These are phyloP conservation scores for Andrena bucephala DNA, from an alignment of 2,888 invertebrate genomes.

Conservation along the genomic window DNA sequence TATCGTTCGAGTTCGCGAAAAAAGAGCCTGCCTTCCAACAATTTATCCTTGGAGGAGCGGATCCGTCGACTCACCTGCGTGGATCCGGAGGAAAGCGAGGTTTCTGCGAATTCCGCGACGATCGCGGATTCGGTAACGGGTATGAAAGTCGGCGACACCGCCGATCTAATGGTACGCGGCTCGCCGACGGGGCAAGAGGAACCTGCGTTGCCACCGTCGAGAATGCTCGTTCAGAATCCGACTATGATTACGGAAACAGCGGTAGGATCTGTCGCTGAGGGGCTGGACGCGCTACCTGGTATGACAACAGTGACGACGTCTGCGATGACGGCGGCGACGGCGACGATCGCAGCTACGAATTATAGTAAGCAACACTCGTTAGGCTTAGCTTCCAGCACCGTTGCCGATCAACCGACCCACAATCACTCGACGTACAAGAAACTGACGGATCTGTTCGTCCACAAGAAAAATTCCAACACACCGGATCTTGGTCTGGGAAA, in stretches of 20 bases:
- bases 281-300: not conserved
- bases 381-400: not conserved
- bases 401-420: slow-evolving; percentile 56
- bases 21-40: slow-evolving; percentile 86
- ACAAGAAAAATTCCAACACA: slow-evolving; percentile 83
- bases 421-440: slow-evolving; percentile 88
- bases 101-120: slow-evolving; percentile 37
- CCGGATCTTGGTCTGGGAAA: slow-evolving; percentile 75
- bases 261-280: not conserved
- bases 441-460: slow-evolving; percentile 87
- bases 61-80: slow-evolving; percentile 93
- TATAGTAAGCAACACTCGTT: slow-evolving; percentile 41
- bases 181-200: slow-evolving; percentile 90
- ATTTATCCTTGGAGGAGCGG: slow-evolving; percentile 93
- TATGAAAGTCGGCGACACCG: slow-evolving; percentile 31
- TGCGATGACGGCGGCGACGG: slow-evolving; percentile 17
- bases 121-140: slow-evolving; percentile 30
- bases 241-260: not conserved
- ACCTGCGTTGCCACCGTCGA: slow-evolving; percentile 74
- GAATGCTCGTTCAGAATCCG: not conserved
- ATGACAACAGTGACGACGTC: not conserved
- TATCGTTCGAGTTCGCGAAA: slow-evolving; percentile 87
- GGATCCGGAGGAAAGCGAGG: slow-evolving; percentile 88
- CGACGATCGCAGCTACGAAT: slow-evolving; percentile 23
- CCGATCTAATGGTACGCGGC: slow-evolving; percentile 86